A percentile compares a stretch with the other conserved stretches of the same genome.
Conservation (phyloP, 2,888 invertebrate genomes). For the Conchocele bisecta region DNA sequence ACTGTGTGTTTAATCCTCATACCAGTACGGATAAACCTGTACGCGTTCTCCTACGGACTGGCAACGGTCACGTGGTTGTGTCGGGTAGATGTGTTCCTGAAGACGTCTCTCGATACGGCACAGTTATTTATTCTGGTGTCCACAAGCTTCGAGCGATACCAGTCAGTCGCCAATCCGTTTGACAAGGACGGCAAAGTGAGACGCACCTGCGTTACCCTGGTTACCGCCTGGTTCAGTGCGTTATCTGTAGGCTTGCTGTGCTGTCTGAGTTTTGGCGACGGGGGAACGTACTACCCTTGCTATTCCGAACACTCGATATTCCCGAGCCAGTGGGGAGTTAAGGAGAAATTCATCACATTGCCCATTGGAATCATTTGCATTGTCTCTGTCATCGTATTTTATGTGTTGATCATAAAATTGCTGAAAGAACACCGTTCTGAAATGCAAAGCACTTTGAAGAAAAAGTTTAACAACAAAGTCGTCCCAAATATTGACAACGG, state of each 20-base stretch:
- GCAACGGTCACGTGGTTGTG: conserved; percentile 28
- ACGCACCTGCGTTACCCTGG: conserved; percentile 38
- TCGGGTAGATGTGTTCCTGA: conserved; percentile 55
- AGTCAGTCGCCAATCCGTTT: conserved; percentile 72
- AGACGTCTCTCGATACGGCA: conserved; percentile 61
- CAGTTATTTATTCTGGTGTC: conserved; percentile 65
- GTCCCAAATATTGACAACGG: conserved; percentile 13
- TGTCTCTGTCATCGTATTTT: conserved; percentile 48
- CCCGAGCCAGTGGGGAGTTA: conserved; percentile 2
- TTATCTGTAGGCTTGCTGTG: conserved; percentile 31
- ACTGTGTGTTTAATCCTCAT: conserved; percentile 58
- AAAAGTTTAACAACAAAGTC: conserved; percentile 24
- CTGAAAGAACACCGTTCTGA: conserved; percentile 50
- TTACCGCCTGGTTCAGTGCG: conserved; percentile 46
- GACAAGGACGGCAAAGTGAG: conserved; percentile 49
- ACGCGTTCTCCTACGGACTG: not conserved
- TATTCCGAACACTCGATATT: conserved; percentile 3
- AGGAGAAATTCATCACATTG: conserved; percentile 32
- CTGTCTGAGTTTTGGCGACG: conserved; percentile 40
- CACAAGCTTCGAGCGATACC: conserved; percentile 72
- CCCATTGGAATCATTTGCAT: conserved; percentile 57
- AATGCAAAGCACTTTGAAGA: conserved; percentile 41
- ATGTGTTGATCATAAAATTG: conserved; percentile 54
- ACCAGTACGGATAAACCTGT: conserved; percentile 58
- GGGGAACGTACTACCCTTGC: conserved; percentile 49